Evolutionary conservation across 2,797 vertebrate species (phyloP), one percentile per base, ranked within the genome.

Genomic region (Margarornis squamiger): DNA sequence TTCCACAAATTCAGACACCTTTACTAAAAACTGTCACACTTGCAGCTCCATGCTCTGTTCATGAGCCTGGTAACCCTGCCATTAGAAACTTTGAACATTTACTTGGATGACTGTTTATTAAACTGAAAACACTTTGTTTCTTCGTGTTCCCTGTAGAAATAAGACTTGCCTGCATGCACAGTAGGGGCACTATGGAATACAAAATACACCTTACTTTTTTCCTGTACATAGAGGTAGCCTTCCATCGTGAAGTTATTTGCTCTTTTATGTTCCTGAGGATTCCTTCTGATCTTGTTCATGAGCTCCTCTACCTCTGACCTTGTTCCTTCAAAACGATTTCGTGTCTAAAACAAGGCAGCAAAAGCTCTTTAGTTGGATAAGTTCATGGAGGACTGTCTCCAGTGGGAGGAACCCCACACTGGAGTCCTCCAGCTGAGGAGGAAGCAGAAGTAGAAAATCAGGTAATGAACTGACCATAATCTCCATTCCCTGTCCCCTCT

Each of bases 141-240:
- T 57, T 88, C 27, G 10, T 3, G 20, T 19, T 48, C 43, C 14
- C 16, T 55, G 5, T 2, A 58, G 46, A 92, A 70, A 36, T 30
- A 77, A 65, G 59, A 48, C 12, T 46, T 48, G 51, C 3, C n/a
- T 17, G 1, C 14, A 52, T 20, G 24, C 14, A 52, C 12, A 67
- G 14, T 15, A 76, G 2, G 16, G 30, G 12, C 41, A 63, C 7
- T 18, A 29, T 0, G 9, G 57, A 83, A 87, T 19, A 91, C 2
- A 91, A 83, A 71, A 39, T 27, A 65, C 14, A 45, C 20, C 98
- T 97, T 98, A 99, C 99, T 98, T 99, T 99, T 99, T 95, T 99
- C 99, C 95, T 99, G 99, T 27, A 99, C 98, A 27, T 99, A 99
- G 91, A 99, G 98, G 97, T 99, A 99, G 79, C 99, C 99, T 97